These are phyloP conservation scores for Cydia fagiglandana DNA, from an alignment of 1,140 invertebrate species.

Conservation along the genomic window DNA sequence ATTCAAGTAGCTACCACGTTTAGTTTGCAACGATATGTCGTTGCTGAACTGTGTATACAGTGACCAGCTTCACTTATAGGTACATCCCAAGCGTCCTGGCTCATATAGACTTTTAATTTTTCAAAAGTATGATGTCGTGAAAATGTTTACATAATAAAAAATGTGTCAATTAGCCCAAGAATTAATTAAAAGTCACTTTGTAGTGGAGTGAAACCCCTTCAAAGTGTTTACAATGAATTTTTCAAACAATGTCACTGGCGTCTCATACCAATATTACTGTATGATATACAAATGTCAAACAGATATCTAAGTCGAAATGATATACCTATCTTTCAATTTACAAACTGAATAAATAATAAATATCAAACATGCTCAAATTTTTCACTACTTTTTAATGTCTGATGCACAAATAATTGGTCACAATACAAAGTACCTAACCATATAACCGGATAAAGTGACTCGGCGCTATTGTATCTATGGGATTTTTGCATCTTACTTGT, in stretches of 20 bases:
- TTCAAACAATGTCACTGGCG: not conserved
- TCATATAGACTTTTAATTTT: not conserved
- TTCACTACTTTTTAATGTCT: not conserved
- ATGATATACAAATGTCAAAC: not conserved
- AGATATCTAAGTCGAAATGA: not conserved
- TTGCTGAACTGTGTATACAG: not conserved
- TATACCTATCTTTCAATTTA: not conserved
- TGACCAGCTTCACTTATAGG: too few relatives aligned
- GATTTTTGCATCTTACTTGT: too few relatives aligned
- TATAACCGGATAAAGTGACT: not conserved
- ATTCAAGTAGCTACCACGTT: not conserved
- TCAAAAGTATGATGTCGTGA: not conserved
- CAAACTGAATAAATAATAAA: slow-evolving; percentile 3
- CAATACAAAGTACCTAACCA: not conserved
- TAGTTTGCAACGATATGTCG: not conserved
- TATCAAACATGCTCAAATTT: not conserved
- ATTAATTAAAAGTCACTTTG: not conserved
- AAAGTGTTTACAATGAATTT: not conserved
- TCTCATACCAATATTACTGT: not conserved
- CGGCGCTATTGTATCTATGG: not conserved
- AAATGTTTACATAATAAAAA: not conserved
- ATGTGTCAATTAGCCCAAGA: not conserved
- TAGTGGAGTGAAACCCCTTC: not conserved
- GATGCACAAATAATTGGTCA: not conserved
- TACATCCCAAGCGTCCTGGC: too few relatives aligned